Percentiles rank a stretch among this genome's conserved stretches.
These are phyloP conservation scores for Vicugna pacos DNA, from an alignment of 2,113 vertebrate genomes.

Conservation along the genomic window DNA sequence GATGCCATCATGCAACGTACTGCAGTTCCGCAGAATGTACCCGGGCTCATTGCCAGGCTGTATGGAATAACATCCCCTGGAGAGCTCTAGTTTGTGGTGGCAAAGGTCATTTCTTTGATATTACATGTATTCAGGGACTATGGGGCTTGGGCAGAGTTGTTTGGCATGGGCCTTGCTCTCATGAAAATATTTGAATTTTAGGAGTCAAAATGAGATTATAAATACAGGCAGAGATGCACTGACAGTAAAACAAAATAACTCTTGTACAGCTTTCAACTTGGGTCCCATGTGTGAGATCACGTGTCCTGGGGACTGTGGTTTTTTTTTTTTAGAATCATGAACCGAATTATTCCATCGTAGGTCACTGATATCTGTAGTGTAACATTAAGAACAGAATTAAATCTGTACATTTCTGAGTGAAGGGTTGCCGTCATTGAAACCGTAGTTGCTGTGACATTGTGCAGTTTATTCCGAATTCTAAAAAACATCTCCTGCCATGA, in stretches of 20 bases:
- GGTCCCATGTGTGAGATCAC: not conserved
- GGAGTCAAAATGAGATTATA: not conserved
- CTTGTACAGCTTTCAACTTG: not conserved
- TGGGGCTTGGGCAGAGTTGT: not conserved
- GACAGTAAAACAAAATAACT: not conserved
- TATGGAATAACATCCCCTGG: slow-evolving; percentile 32
- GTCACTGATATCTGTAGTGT: not conserved
- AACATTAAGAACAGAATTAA: not conserved
- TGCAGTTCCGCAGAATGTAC: not conserved
- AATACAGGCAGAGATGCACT: not conserved
- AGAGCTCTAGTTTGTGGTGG: slow-evolving; percentile 3
- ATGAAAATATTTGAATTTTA: not conserved
- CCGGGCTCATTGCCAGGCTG: not conserved
- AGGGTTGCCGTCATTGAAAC: not conserved
- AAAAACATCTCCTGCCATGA: not conserved
- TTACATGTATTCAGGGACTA: not conserved
- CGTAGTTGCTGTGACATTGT: not conserved
- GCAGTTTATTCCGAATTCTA: slow-evolving; percentile 22
- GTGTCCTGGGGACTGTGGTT: not conserved
- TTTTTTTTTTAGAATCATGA: not conserved
- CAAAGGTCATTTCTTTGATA: not conserved
- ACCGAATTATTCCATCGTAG: not conserved
- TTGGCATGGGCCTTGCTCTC: not conserved
- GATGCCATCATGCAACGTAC: not conserved
- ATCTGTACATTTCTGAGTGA: not conserved